These are phyloP conservation scores for Hassar affinis DNA, from an alignment of 2,113 vertebrate genomes.

Conservation along the genomic window DNA sequence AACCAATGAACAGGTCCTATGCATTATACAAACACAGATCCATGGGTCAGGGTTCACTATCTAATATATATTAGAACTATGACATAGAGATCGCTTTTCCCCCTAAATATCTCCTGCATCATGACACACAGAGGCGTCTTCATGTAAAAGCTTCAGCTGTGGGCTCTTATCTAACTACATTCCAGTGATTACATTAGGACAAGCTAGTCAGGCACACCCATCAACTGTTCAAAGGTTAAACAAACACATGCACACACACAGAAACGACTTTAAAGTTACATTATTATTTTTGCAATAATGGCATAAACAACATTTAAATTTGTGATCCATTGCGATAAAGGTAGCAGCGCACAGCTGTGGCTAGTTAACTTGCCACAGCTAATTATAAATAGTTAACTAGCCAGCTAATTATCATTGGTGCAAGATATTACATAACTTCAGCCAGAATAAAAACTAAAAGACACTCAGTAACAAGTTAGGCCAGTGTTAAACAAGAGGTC, in stretches of 20 bases:
- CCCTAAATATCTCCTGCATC: too few relatives aligned
- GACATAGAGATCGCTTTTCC: neutral
- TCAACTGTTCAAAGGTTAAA: neutral
- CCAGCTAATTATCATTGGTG: neutral
- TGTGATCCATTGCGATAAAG: neutral
- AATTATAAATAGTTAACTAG: neutral
- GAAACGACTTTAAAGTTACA: neutral
- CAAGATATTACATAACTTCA: neutral
- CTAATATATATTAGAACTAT: too few relatives aligned
- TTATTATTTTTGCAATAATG: neutral
- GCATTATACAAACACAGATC: neutral
- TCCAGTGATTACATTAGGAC: neutral
- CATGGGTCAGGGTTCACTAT: conserved; percentile 3
- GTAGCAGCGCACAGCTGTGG: neutral
- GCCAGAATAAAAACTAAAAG: neutral
- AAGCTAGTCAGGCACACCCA: conserved; percentile 18
- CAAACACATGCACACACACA: neutral
- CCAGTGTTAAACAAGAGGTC: neutral
- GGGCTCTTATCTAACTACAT: neutral
- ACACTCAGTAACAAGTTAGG: too few relatives aligned
- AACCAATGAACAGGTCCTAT: conserved; percentile 28
- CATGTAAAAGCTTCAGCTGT: neutral
- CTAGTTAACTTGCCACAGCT: neutral
- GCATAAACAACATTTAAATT: neutral
- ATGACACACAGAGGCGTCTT: too few relatives aligned